phyloP scores from a whole-genome alignment of 35 echinoderm and acorn worm genomes.

The Hemicentrotus pulcherrimus region DNA sequence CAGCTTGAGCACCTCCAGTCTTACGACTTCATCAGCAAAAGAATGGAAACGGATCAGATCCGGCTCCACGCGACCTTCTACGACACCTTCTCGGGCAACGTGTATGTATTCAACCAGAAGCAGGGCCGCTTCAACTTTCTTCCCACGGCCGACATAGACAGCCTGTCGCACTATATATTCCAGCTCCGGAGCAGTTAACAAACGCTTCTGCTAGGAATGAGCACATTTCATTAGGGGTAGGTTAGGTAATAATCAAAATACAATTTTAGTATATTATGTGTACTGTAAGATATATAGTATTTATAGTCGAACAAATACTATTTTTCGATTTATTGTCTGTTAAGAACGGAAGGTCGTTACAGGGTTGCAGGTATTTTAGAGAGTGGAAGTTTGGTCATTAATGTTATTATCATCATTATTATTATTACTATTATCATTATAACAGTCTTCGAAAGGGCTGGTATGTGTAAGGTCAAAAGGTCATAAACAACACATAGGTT shows the following conservation, averaged over 20 bases:
- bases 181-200: conserved; percentile 20
- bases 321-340: neutral
- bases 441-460: neutral
- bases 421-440: neutral
- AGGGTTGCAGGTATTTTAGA: neutral
- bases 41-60: neutral
- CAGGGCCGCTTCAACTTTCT: neutral
- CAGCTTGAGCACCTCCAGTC: conserved; percentile 43
- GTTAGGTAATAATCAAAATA: neutral
- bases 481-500: too few species aligned
- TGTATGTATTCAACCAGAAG: conserved; percentile 23
- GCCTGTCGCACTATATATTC: conserved; percentile 24
- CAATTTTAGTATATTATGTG: too few species aligned
- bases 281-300: too few species aligned
- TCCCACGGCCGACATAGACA: conserved; percentile 24
- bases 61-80: conserved; percentile 27
- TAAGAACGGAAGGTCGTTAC: neutral
- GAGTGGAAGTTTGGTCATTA: neutral
- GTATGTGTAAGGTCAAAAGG: too few species aligned
- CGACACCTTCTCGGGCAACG: neutral
- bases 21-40: conserved; percentile 21
- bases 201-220: neutral
- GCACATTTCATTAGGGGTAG: neutral
- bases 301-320: neutral
- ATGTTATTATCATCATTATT: neutral